Base-by-base conservation (phyloP, 2,888 invertebrate species). In the Polyommatus iphigenia region DNA sequence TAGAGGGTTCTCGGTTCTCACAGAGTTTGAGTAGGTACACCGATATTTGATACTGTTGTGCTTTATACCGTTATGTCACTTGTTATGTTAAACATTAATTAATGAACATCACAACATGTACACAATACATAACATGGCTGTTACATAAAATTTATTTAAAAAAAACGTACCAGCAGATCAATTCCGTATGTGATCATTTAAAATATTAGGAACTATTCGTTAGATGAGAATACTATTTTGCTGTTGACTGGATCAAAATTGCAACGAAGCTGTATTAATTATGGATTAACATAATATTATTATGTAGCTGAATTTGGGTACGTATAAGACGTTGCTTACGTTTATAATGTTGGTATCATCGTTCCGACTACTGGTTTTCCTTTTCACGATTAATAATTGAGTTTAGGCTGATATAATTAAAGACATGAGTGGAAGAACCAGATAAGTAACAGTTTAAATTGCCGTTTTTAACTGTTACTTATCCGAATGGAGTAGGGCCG, bases 291-390 rank as follows among this genome's bases (percentile, higher is more conserved):
- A 13, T 46, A 24, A 24, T 24, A 24, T 24, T 24, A 24, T 1
- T 24, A 24, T 24, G 1, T 24, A 46, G 46, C 46, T 46, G 46
- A 10, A 46, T 46, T 46, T 46, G 46, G 10, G 46, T 46, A 46
- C 46, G 46, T 46, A 41, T 41, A 46, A 10, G 10, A 13, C 46
- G 46, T 13, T 10, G 10, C 46, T 46, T 46, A 46, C 10, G 10
- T 10, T 46, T 46, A 46, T 46, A 46, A 46, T 13, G 46, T 46
- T 10, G 46, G 46, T 46, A 46, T 13, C 46, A 46, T 46, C 46
- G 67, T 67, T 67, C 24, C 67, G 13, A 67, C 67, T 67, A 67
- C 67, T 67, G 67, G 29, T 29, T 67, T 67, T 67, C 15, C 15
- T 67, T 32, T 67, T 67, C 62, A 15, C 67, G 67, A 15, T 6